Evolutionary conservation across 2,888 invertebrate species (phyloP), one percentile per base, ranked within the genome.

Genomic region (Rosalia funebris): DNA sequence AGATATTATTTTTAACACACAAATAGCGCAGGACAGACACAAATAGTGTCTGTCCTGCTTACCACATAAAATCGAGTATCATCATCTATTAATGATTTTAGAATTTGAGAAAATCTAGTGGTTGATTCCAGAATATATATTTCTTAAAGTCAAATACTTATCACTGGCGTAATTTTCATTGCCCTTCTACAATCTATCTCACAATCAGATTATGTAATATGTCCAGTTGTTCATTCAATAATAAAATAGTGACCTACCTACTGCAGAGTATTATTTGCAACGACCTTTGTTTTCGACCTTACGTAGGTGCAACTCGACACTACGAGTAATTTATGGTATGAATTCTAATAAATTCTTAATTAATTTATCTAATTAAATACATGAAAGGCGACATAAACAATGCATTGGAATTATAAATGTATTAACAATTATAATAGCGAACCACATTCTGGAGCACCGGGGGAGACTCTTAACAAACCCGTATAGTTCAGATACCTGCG

Each of bases 361-460:
- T 16, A 48, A 34, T 19, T 19, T 11, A 11, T 36, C 17, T 47
- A 48, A 48, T 48, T 48, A 37, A 16, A 37, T 20, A 36, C 48
- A 48, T 48, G 48, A 34, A 37, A 48, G 37, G 17, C 20, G 9
- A 20, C 36, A 19, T 34, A 48, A 48, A 48, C 48, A 48, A 48
- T 36, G 15, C 4, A 9, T 7, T 48, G 19, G 19, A 48, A 14
- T 48, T 48, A 19, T 11, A 48, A 34, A 34, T 2, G 19, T 12
- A 37, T 48, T 48, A 48, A 48, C 48, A 48, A 48, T 48, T 48
- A 20, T 36, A 48, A 48, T 48, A 9, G 37, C 10, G 19, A 37
- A 48, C 48, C 36, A 48, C 48, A 48, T 48, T 48, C 48, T 48
- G 48, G 48, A 48, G 48, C 37, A 37, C 37, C n/a, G 32, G 19